These are phyloP conservation scores for Parnassius mnemosyne DNA, from an alignment of 2,888 invertebrate species.

Conservation along the genomic window DNA sequence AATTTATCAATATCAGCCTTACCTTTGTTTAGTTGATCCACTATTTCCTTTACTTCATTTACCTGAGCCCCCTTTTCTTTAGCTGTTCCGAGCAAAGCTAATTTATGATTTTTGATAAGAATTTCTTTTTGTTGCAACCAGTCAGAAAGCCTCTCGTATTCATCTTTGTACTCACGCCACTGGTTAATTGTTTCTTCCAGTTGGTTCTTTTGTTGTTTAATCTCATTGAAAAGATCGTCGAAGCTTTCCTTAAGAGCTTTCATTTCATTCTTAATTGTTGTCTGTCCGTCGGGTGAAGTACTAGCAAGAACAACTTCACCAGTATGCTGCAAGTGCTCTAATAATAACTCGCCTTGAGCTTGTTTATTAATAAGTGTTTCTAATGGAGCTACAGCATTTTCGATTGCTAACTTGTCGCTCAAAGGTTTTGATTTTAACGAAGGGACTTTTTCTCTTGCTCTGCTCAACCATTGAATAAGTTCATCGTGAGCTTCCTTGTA, in stretches of 20 bases:
- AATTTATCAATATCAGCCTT: conserved; percentile 91
- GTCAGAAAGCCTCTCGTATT: conserved; percentile 93
- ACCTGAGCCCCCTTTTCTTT: conserved; percentile 93
- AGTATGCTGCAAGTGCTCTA: conserved; percentile 92
- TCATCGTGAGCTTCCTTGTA: conserved; percentile 97
- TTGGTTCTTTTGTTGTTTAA: conserved; percentile 91
- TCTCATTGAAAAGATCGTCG: conserved; percentile 90
- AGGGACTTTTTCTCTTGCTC: conserved; percentile 94
- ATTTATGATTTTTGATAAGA: conserved; percentile 93
- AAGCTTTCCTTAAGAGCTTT: conserved; percentile 92
- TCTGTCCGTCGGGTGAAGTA: conserved; percentile 89
- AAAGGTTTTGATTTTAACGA: conserved; percentile 91
- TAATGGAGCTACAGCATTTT: conserved; percentile 92
- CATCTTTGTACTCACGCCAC: conserved; percentile 95
- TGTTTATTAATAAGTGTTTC: conserved; percentile 93
- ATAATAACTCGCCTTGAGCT: conserved; percentile 92
- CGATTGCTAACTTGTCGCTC: conserved; percentile 93
- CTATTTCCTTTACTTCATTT: conserved; percentile 87
- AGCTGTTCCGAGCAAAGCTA: conserved; percentile 88
- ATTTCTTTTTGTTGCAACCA: conserved; percentile 97
- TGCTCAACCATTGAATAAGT: conserved; percentile 91
- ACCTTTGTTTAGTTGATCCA: conserved; percentile 87
- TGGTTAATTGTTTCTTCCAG: conserved; percentile 89
- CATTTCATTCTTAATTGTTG: conserved; percentile 91
- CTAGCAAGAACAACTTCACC: conserved; percentile 92